Conservation (phyloP, 2,888 invertebrate genomes). For the Phengaris arion region DNA sequence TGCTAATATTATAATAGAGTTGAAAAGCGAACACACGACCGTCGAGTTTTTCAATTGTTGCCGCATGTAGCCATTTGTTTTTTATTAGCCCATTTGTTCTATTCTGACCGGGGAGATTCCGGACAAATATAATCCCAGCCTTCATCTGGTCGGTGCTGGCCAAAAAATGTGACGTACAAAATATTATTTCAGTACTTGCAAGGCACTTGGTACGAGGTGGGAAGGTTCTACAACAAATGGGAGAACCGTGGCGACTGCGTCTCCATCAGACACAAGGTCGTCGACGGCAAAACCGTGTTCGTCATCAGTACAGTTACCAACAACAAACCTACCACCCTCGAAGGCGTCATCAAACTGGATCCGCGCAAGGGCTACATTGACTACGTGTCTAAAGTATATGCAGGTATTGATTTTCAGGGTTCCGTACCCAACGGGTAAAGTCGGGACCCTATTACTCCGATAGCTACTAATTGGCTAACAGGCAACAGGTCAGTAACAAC, state of each 20-base stretch:
- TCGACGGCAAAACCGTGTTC: background rate
- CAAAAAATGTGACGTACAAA: background rate
- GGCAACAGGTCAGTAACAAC: too few species aligned
- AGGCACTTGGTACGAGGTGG: slow-evolving; percentile 9
- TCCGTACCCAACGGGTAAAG: too few species aligned
- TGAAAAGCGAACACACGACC: too few species aligned
- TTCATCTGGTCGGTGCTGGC: too few species aligned
- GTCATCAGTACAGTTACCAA: background rate
- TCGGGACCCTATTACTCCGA: too few species aligned
- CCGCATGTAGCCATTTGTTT: too few species aligned
- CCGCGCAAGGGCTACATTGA: background rate
- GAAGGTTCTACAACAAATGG: slow-evolving; percentile 6
- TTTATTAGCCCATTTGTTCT: too few species aligned
- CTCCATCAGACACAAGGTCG: background rate
- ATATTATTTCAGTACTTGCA: background rate
- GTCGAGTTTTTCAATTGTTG: too few species aligned
- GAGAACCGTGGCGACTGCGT: slow-evolving; percentile 10
- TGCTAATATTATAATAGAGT: too few species aligned
- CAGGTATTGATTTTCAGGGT: background rate
- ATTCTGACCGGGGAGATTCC: too few species aligned
- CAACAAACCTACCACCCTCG: background rate
- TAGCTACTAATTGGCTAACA: too few species aligned
- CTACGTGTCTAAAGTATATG: background rate
- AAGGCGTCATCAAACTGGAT: background rate
- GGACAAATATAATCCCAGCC: too few species aligned